Percentiles rank a stretch among this genome's conserved stretches.
Conservation (phyloP, 2,113 vertebrate species). For the Synchiropus splendidus region DNA sequence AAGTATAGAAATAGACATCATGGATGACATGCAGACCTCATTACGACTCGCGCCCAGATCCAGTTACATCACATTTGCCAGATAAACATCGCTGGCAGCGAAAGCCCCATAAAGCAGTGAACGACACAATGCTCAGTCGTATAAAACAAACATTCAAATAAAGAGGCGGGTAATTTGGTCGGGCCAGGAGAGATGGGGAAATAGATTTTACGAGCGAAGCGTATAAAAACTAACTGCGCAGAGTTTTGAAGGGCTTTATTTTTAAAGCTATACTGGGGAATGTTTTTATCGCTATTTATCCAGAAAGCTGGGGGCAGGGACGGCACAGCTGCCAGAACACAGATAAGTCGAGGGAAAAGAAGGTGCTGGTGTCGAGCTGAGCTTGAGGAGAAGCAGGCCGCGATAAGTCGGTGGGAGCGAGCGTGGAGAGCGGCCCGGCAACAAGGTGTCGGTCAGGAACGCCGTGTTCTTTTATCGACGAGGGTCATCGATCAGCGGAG, state of each 20-base stretch:
- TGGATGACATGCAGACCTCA: constrained; percentile 19
- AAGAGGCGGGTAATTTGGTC: constrained; percentile 49
- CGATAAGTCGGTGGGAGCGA: too few species aligned
- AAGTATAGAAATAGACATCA: constrained; percentile 21
- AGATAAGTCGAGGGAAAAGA: constrained; percentile 44
- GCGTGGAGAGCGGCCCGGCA: too few species aligned
- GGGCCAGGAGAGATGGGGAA: constrained; percentile 50
- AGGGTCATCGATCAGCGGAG: too few species aligned
- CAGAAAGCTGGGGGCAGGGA: constrained; percentile 37
- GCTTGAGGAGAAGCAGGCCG: too few species aligned
- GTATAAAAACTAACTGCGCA: constrained; percentile 47
- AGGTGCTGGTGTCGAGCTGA: constrained; percentile 25
- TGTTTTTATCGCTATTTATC: constrained; percentile 55
- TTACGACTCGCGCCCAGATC: constrained; percentile 14
- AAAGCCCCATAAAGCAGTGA: constrained; percentile 42
- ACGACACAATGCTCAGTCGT: constrained; percentile 51
- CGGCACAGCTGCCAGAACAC: constrained; percentile 52
- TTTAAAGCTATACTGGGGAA: constrained; percentile 44
- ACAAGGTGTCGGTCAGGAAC: too few species aligned
- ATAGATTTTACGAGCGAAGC: constrained; percentile 56
- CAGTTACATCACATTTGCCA: constrained; percentile 19
- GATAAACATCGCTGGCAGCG: constrained; percentile 41
- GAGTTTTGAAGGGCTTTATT: constrained; percentile 50
- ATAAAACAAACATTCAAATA: constrained; percentile 60
- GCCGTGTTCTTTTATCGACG: too few species aligned